Conservation (phyloP, 2,888 invertebrate genomes). For the Chorisops tibialis region DNA sequence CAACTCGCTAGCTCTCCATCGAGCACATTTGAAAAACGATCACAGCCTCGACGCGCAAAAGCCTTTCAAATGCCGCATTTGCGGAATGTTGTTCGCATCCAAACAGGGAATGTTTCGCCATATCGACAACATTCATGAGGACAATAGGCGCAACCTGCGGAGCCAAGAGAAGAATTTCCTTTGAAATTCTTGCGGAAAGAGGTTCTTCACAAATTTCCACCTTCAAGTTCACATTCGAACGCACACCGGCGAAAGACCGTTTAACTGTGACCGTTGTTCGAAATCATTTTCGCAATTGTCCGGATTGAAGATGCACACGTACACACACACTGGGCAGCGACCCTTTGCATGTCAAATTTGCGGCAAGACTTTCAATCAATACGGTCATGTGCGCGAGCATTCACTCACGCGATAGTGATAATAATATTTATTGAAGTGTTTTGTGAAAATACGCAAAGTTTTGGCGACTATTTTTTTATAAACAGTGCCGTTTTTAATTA, state of each 20-base stretch:
- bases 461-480: too few relatives aligned
- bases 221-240: slow-evolving; percentile 43
- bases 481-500: too few relatives aligned
- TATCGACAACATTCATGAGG: slow-evolving; percentile 33
- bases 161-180: slow-evolving; percentile 32
- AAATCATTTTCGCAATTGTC: slow-evolving; percentile 29
- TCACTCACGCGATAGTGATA: slow-evolving; percentile 21
- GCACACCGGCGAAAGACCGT: slow-evolving; percentile 27
- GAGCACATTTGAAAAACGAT: slow-evolving; percentile 27
- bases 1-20: slow-evolving; percentile 22
- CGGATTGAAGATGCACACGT: slow-evolving; percentile 40
- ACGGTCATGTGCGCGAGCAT: slow-evolving; percentile 29
- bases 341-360: slow-evolving; percentile 43
- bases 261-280: slow-evolving; percentile 26
- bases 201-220: slow-evolving; percentile 45
- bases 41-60: slow-evolving; percentile 26
- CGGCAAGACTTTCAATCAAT: slow-evolving; percentile 27
- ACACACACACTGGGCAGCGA: slow-evolving; percentile 47
- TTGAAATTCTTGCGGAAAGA: slow-evolving; percentile 42
- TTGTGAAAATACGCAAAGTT: too few relatives aligned
- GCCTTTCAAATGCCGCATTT: slow-evolving; percentile 31
- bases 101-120: slow-evolving; percentile 33
- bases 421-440: too few relatives aligned
- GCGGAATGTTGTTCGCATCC: slow-evolving; percentile 27
- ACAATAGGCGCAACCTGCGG: slow-evolving; percentile 29